Evolutionary conservation across 1,140 invertebrate genomes (phyloP).

Genomic region (Cryptotermes secundus): DNA sequence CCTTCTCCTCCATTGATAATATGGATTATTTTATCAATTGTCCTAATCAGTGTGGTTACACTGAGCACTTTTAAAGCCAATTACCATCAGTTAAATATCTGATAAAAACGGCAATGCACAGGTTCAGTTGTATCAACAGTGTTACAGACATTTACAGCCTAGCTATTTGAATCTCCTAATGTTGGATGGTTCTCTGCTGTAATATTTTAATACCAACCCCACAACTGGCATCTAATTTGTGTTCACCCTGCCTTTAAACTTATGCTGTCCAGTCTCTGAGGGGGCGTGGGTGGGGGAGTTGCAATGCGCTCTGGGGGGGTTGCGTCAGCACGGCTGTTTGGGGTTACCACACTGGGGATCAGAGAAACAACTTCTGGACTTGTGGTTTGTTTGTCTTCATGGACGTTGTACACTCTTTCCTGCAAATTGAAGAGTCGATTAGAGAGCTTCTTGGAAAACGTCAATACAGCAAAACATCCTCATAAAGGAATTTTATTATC

Average conservation of each 20-base stretch:
- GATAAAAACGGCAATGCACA: neutral
- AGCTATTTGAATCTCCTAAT: slow-evolving; percentile 3
- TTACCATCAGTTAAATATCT: neutral
- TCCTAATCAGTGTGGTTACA: neutral
- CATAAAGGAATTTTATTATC: too few relatives aligned
- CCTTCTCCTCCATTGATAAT: neutral
- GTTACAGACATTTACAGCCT: slow-evolving; percentile 16
- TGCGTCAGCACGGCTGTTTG: neutral
- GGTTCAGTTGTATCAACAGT: slow-evolving; percentile 8
- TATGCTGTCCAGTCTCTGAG: slow-evolving; percentile 34
- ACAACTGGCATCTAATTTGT: too few relatives aligned
- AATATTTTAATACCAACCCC: neutral
- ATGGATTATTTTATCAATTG: neutral
- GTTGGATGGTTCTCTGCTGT: slow-evolving; percentile 30
- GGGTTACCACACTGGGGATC: slow-evolving; percentile 11
- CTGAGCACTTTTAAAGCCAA: neutral
- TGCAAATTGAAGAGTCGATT: neutral
- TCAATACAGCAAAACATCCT: too few relatives aligned
- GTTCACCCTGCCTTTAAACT: slow-evolving; percentile 36
- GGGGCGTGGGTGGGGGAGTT: slow-evolving; percentile 34
- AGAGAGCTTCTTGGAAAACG: too few relatives aligned
- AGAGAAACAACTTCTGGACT: slow-evolving; percentile 33
- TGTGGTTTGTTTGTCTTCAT: slow-evolving; percentile 31
- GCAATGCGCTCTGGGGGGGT: slow-evolving; percentile 29
- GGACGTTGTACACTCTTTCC: slow-evolving; percentile 35